Conservation (phyloP, 2,888 invertebrate species). For the Gymnocheta viridis region DNA sequence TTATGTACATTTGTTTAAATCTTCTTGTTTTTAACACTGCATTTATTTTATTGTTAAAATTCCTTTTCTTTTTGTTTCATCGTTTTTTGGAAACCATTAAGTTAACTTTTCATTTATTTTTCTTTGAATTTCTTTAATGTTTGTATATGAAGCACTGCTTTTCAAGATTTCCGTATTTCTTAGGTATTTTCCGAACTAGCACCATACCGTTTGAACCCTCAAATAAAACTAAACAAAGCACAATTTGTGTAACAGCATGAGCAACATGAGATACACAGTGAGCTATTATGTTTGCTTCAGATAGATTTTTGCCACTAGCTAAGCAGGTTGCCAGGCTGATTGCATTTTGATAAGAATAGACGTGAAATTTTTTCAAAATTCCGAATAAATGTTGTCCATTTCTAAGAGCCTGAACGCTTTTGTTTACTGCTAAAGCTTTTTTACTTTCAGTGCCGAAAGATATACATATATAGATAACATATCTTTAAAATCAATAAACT, state of each 20-base stretch:
- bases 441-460: no score
- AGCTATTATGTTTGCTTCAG: not conserved
- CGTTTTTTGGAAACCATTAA: slow-evolving; percentile 5
- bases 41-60: not conserved
- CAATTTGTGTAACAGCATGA: slow-evolving; percentile 35
- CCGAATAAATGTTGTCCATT: no score
- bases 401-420: no score
- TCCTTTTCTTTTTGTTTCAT: not conserved
- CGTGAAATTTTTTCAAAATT: not conserved
- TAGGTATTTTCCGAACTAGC: slow-evolving; percentile 27
- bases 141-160: slow-evolving; percentile 32
- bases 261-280: slow-evolving; percentile 26
- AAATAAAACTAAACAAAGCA: slow-evolving; percentile 56
- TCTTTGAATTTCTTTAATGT: slow-evolving; percentile 7
- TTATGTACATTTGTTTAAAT: not conserved
- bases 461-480: no score
- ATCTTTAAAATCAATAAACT: no score
- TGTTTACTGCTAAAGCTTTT: no score
- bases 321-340: slow-evolving; percentile 28
- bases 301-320: slow-evolving; percentile 1
- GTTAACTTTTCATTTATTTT: slow-evolving; percentile 9
- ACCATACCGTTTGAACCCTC: slow-evolving; percentile 56
- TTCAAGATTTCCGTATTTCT: slow-evolving; percentile 23
- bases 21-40: not conserved
- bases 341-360: not conserved